These are phyloP conservation scores for Andrena dorsata DNA, from an alignment of 2,888 invertebrate genomes.

Conservation along the genomic window DNA sequence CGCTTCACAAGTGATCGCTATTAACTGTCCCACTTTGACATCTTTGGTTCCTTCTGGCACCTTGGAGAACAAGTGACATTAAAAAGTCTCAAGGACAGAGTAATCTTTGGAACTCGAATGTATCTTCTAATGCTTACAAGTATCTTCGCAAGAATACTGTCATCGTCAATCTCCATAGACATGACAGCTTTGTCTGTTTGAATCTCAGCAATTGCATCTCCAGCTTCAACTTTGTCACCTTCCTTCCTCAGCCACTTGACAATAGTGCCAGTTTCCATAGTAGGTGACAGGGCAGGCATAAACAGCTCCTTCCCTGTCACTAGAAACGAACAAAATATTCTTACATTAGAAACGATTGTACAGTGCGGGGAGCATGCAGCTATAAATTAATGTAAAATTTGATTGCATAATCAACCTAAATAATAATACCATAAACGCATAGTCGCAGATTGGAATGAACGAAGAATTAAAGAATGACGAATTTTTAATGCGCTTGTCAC, in stretches of 20 bases:
- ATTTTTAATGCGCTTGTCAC: background rate
- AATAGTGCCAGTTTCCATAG: slow-evolving; percentile 88
- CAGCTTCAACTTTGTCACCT: slow-evolving; percentile 86
- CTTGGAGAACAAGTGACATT: slow-evolving; percentile 72
- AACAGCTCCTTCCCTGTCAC: slow-evolving; percentile 84
- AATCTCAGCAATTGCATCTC: slow-evolving; percentile 88
- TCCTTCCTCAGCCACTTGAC: slow-evolving; percentile 87
- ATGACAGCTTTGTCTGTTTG: slow-evolving; percentile 89
- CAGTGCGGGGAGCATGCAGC: background rate
- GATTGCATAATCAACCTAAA: slow-evolving; percentile 71
- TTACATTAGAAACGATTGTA: background rate
- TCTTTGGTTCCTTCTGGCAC: slow-evolving; percentile 86
- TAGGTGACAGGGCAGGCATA: slow-evolving; percentile 88
- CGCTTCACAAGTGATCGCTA: slow-evolving; percentile 87
- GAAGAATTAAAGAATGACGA: background rate
- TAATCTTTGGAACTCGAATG: background rate
- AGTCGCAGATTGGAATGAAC: background rate
- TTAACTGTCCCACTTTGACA: slow-evolving; percentile 86
- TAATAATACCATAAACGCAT: background rate
- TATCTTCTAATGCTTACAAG: slow-evolving; percentile 82
- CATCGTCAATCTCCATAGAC: slow-evolving; percentile 87
- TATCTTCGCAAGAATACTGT: slow-evolving; percentile 88
- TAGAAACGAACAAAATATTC: slow-evolving; percentile 53
- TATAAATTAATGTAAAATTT: slow-evolving; percentile 3
- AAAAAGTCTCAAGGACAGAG: background rate